Base-by-base conservation (phyloP, 2,113 vertebrate species). In the Kobus ellipsiprymnus region DNA sequence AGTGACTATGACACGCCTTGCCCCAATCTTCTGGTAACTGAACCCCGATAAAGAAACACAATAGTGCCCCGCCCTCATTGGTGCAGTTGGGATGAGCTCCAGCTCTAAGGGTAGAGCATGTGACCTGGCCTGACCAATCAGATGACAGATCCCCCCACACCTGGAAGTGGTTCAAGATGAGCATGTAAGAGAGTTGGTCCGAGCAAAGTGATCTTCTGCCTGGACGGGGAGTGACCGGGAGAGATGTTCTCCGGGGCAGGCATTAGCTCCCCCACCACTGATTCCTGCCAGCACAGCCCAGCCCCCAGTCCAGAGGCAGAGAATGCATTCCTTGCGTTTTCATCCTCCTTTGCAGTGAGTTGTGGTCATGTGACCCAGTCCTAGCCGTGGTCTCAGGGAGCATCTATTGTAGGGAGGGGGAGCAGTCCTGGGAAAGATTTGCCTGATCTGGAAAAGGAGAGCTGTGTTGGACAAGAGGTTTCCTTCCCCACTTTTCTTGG, bases 181-280 rank as follows among this genome's bases (percentile, higher is more conserved):
- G 55, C 84, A 9, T 0, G 0, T 5, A 21, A 30, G 23, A 14
- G 7, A 36, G 11, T 3, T 25, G 30, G 67, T 57, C 30, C n/a
- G n/a, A 36, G 36, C 27, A 15, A 27, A 25, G 25, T 5, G 29
- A 36, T 11, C 30, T 4, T 33, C 12, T 15, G n/a, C 25, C 40
- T n/a, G 21, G 25, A 36, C 36, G 6, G 60, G 46, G 40, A n/a
- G 48, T 44, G 27, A 25, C 48, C 11, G 10, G 50, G 50, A n/a
- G 19, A n/a, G 33, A 46, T 1, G 57, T 11, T 29, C 3, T n/a
- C 19, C 0, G 17, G 48, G 21, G 12, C n/a, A 44, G 52, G 23
- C 0, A 36, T 19, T 21, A 25, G 85, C 27, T 62, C 30, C 25
- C 5, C 10, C 11, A 1, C 16, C 48, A 23, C 21, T 16, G 27